A percentile compares a stretch with the other conserved stretches of the same genome.
Conservation (phyloP, 2,113 vertebrate species). For the Lutjanus erythropterus region DNA sequence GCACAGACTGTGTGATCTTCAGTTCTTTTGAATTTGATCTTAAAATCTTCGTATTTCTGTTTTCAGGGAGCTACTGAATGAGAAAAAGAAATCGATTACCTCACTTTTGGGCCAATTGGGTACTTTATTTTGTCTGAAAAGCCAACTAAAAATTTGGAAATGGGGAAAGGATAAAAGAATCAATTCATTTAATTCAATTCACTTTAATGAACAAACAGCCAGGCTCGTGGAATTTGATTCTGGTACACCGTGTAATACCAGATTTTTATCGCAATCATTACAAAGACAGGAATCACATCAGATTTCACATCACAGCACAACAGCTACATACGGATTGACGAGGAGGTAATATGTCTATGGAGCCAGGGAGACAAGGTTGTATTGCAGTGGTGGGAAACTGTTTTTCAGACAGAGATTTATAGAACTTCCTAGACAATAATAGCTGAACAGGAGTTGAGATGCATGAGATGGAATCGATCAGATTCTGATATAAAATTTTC, state of each 20-base stretch:
- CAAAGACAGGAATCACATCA: constrained; percentile 6
- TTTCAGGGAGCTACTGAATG: not conserved
- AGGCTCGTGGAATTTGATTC: not conserved
- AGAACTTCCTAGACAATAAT: no score
- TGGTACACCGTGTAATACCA: not conserved
- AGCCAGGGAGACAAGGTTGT: not conserved
- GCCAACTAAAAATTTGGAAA: not conserved
- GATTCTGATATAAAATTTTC: no score
- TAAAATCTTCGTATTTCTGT: not conserved
- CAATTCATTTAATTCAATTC: constrained; percentile 1
- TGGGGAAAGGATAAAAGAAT: not conserved
- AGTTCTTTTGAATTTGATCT: not conserved
- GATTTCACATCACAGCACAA: not conserved
- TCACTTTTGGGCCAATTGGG: not conserved
- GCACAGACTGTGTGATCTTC: not conserved
- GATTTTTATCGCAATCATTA: not conserved
- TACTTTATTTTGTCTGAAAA: no score
- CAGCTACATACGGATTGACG: not conserved
- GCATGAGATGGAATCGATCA: no score
- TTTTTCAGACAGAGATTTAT: no score
- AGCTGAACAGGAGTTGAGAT: no score
- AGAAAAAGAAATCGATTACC: no score
- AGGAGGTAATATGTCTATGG: not conserved
- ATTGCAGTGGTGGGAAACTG: not conserved
- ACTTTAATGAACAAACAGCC: not conserved